A percentile compares a stretch with the other conserved stretches of the same genome.
Evolutionary conservation across 1,140 invertebrate species (phyloP).

Genomic region (Triops longicaudatus): DNA sequence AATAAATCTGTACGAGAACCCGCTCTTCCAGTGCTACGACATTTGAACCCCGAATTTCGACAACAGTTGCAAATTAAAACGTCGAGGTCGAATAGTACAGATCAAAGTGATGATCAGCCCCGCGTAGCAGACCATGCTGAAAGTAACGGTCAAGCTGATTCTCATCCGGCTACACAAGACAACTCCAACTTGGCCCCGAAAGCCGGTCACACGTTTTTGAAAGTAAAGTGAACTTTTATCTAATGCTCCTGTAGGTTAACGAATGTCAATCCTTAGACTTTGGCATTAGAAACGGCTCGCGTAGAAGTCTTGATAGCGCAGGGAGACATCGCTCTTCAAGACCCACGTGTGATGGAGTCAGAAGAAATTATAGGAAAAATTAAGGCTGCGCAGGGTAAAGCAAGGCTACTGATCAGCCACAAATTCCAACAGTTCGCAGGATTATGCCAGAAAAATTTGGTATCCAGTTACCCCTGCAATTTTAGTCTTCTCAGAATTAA

Average conservation of each 20-base stretch:
- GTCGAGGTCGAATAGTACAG: constrained; percentile 19
- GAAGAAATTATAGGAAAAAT: constrained; percentile 75
- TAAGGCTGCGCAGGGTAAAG: constrained; percentile 81
- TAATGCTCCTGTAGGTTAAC: constrained; percentile 24
- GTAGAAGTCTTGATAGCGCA: constrained; percentile 56
- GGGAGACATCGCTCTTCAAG: constrained; percentile 56
- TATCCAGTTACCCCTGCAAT: constrained; percentile 42
- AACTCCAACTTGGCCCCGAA: neutral
- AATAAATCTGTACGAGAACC: constrained; percentile 23
- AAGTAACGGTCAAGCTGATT: constrained; percentile 38
- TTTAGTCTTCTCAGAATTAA: constrained; percentile 23
- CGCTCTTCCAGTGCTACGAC: constrained; percentile 53
- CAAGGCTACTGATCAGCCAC: constrained; percentile 73
- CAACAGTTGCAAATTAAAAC: constrained; percentile 51
- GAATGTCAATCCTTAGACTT: constrained; percentile 42
- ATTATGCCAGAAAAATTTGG: constrained; percentile 69
- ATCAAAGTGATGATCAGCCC: neutral
- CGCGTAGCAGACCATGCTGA: neutral
- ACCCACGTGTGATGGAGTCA: constrained; percentile 45
- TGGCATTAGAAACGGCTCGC: constrained; percentile 60
- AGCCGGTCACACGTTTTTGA: constrained; percentile 66
- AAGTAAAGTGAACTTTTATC: constrained; percentile 36
- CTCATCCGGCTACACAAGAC: neutral
- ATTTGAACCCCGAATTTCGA: constrained; percentile 70
- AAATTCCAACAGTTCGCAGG: constrained; percentile 94